These are phyloP conservation scores for Blastobasis lacticolella DNA, from an alignment of 2,888 invertebrate species.

Conservation along the genomic window DNA sequence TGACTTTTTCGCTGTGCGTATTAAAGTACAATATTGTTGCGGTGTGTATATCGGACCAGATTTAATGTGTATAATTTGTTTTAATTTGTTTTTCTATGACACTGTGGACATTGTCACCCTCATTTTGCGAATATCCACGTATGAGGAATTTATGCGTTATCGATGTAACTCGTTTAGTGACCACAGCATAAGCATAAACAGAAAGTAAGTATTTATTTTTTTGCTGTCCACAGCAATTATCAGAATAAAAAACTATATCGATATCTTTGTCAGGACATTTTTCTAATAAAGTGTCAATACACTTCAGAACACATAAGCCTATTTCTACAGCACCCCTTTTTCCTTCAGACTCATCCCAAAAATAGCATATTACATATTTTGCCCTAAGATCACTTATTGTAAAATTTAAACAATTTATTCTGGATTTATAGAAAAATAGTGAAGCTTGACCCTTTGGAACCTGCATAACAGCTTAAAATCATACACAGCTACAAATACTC, in stretches of 20 bases:
- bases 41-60: slow-evolving; percentile 16
- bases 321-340: slow-evolving; percentile 18
- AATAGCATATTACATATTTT: slow-evolving; percentile 13
- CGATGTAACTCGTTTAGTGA: slow-evolving; percentile 8
- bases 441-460: slow-evolving; percentile 16
- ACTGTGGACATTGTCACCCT: slow-evolving; percentile 16
- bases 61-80: slow-evolving; percentile 8
- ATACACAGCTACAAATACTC: slow-evolving; percentile 13
- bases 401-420: slow-evolving; percentile 13
- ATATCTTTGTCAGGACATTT: background rate
- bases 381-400: slow-evolving; percentile 10
- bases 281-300: slow-evolving; percentile 4
- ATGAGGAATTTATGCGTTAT: slow-evolving; percentile 19
- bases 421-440: slow-evolving; percentile 15
- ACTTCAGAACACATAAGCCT: slow-evolving; percentile 12
- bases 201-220: slow-evolving; percentile 17
- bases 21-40: slow-evolving; percentile 7
- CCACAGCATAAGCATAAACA: slow-evolving; percentile 14
- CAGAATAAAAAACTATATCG: slow-evolving; percentile 12
- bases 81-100: slow-evolving; percentile 16
- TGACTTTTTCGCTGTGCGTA: no score
- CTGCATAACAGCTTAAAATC: slow-evolving; percentile 19
- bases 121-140: slow-evolving; percentile 16
- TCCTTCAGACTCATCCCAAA: slow-evolving; percentile 17
- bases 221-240: slow-evolving; percentile 17